Conservation (phyloP, 2,888 invertebrate genomes). For the Troglohyphantes excavatus region DNA sequence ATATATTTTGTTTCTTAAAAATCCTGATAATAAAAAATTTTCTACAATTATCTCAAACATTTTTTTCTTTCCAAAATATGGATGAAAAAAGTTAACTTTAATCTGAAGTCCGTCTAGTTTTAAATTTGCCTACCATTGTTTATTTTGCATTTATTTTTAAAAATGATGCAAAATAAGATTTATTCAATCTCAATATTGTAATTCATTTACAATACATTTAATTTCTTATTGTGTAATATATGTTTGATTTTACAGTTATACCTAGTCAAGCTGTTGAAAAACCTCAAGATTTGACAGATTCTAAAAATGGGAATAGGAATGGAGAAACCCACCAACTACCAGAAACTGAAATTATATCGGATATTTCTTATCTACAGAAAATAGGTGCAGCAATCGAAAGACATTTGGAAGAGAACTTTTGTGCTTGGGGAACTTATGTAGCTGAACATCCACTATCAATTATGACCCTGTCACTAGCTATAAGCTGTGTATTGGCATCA, state of each 20-base stretch:
- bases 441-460: constrained; percentile 80
- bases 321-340: constrained; percentile 60
- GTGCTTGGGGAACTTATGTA: constrained; percentile 88
- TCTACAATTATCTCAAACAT: too few species aligned
- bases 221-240: too few species aligned
- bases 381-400: constrained; percentile 80
- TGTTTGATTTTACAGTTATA: constrained; percentile 46
- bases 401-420: constrained; percentile 88
- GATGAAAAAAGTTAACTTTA: too few species aligned
- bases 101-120: too few species aligned
- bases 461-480: constrained; percentile 82
- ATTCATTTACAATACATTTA: too few species aligned
- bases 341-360: constrained; percentile 67
- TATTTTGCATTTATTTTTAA: too few species aligned
- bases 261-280: constrained; percentile 56
- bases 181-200: too few species aligned
- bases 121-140: too few species aligned
- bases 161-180: too few species aligned
- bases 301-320: constrained; percentile 35
- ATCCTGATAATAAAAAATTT: too few species aligned
- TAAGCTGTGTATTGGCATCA: constrained; percentile 87
- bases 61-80: too few species aligned
- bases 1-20: too few species aligned
- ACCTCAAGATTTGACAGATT: constrained; percentile 47
- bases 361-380: constrained; percentile 70